Percentiles rank a stretch among this genome's conserved stretches.
phyloP scores from a whole-genome alignment of 2,888 invertebrate species.

The Actias luna region DNA sequence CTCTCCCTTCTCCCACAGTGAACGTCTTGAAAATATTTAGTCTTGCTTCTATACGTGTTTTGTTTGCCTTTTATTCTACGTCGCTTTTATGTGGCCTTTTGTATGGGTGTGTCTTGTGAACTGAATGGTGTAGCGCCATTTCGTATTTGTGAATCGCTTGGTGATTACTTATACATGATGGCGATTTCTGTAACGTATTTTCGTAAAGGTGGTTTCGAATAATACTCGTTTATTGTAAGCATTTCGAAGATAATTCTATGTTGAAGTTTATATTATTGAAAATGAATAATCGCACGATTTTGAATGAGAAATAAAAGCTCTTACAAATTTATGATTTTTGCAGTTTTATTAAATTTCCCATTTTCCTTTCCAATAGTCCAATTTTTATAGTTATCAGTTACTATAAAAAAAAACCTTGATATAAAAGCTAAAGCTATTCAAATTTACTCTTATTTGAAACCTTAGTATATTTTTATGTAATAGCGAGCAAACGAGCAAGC shows the following conservation, averaged over 20 bases:
- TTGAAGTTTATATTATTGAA: not conserved
- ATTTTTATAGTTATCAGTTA: no score
- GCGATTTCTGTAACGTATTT: not conserved
- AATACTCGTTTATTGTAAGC: not conserved
- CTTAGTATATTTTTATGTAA: no score
- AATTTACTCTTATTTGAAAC: no score
- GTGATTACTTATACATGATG: not conserved
- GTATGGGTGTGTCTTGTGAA: conserved; percentile 21
- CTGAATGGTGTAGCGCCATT: conserved; percentile 10
- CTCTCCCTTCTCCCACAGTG: conserved; percentile 46
- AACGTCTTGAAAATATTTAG: conserved; percentile 76
- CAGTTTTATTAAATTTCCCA: no score
- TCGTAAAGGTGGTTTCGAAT: not conserved
- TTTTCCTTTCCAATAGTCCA: no score
- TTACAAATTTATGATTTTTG: no score
- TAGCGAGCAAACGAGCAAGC: no score
- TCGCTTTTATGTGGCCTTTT: conserved; percentile 54
- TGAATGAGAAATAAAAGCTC: no score
- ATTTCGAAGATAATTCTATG: not conserved
- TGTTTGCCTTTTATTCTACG: conserved; percentile 69
- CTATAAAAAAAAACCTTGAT: no score
- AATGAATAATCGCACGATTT: no score
- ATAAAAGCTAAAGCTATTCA: no score
- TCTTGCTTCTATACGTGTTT: conserved; percentile 69
- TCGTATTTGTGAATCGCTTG: not conserved